phyloP scores from a whole-genome alignment of 2,113 vertebrate species.

The Vulpes ferrilata region DNA sequence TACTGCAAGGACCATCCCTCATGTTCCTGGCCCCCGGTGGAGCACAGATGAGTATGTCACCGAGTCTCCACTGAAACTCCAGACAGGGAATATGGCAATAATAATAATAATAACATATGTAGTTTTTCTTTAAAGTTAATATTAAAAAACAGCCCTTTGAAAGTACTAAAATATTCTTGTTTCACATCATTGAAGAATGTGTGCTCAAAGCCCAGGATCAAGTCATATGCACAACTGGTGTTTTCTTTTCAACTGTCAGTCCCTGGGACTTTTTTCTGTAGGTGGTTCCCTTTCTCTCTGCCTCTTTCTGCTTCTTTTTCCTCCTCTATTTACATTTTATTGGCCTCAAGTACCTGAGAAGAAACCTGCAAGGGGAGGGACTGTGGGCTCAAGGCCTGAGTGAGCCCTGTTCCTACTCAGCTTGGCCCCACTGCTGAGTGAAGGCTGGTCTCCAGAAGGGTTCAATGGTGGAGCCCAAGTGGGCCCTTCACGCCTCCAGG shows the following conservation, averaged over 20 bases:
- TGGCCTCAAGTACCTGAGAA: constrained; percentile 30
- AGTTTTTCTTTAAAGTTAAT: neutral
- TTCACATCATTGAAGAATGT: constrained; percentile 15
- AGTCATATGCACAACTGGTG: neutral
- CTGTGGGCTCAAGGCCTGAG: too few relatives aligned
- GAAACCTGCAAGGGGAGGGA: neutral
- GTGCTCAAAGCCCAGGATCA: neutral
- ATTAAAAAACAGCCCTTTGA: constrained; percentile 61
- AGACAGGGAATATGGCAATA: neutral
- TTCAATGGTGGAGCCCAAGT: constrained; percentile 50
- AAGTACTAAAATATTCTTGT: constrained; percentile 44
- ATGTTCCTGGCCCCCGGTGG: neutral
- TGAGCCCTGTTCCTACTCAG: neutral
- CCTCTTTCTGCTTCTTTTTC: neutral
- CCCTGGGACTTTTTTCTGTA: neutral
- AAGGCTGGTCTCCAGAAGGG: neutral
- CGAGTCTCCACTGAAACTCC: neutral
- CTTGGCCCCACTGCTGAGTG: neutral
- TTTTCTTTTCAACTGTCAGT: neutral
- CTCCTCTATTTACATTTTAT: neutral
- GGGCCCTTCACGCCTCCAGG: constrained; percentile 69
- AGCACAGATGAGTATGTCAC: neutral
- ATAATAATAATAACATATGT: neutral
- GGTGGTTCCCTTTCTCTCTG: neutral
- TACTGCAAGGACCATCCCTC: neutral